Evolutionary conservation across 1,140 invertebrate species (phyloP).

Genomic region (Lucilia cuprina): DNA sequence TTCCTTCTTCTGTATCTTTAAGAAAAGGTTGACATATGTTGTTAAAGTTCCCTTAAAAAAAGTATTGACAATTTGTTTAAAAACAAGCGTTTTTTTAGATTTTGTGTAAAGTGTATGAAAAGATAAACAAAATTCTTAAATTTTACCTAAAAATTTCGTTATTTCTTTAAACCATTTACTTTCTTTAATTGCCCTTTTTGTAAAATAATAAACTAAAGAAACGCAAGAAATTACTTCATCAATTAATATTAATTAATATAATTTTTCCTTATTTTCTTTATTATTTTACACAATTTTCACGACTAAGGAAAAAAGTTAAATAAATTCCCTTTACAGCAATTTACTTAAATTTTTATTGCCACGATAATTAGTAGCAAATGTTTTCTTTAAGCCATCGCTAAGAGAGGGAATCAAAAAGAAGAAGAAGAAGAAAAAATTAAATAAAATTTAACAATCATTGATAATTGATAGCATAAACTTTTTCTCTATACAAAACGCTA

Average conservation of each 20-base stretch:
- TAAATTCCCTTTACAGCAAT: not conserved
- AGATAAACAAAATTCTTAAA: too few relatives aligned
- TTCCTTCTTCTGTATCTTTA: too few relatives aligned
- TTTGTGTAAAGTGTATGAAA: too few relatives aligned
- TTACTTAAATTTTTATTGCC: not conserved
- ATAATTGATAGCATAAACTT: conserved; percentile 1
- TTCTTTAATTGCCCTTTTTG: too few relatives aligned
- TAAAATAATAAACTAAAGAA: not conserved
- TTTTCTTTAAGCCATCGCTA: not conserved
- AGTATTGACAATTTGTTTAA: too few relatives aligned
- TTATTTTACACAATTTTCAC: not conserved
- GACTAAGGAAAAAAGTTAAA: not conserved
- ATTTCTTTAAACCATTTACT: too few relatives aligned
- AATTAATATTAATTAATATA: conserved; percentile 6
- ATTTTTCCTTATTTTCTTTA: not conserved
- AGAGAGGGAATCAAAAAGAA: not conserved
- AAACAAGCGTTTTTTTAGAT: too few relatives aligned
- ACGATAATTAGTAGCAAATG: conserved; percentile 12
- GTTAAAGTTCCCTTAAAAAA: too few relatives aligned
- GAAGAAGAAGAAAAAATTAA: not conserved
- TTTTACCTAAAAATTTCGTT: too few relatives aligned
- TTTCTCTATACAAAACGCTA: not conserved
- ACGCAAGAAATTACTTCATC: not conserved
- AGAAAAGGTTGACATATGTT: too few relatives aligned
- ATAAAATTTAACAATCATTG: not conserved